Base-by-base conservation (phyloP, 2,888 invertebrate species). In the Chymomyza caudatula region DNA sequence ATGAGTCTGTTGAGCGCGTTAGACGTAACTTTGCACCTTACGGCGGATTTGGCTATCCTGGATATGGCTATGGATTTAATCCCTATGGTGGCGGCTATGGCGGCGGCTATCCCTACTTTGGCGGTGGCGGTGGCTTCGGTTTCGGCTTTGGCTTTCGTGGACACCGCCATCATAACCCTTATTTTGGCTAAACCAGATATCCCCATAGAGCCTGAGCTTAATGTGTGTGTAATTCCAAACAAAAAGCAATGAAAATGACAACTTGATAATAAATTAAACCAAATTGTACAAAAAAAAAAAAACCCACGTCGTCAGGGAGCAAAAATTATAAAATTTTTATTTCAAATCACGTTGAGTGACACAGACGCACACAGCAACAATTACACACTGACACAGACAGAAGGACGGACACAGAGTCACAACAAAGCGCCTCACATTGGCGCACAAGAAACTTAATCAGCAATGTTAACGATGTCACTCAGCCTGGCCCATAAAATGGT, bases 371-470 rank as follows among this genome's bases (percentile, higher is more conserved):
- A 49, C 17, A 49, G 19, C 15, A 60, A 43, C 56, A 70, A 5
- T 37, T 13, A 37, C 37, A 15, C 20, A 25, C 51, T 29, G 56
- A 25, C 37, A 51, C 37, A 37, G 23, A 23, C 53, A 29, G 53
- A 4, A 47, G 15, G 19, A 43, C 54, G 15, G 55, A 17, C 49
- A 37, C 15, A 22, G n/a, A 47, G 2, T 20, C 19, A 51, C 19
- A 19, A 20, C 19, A 51, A 47, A 47, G 15, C 15, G 47, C 47
- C 47, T 64, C 63, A 77, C 73, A 83, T 37, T 37, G 29, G 5
- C 8, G 87, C 84, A 87, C 87, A 87, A 87, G 77, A 86, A 87
- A 87, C 80, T 82, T 88, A 87, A 88, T 88, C 86, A 86, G 87
- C 73, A 73, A 79, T 88, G 87, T 85, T 88, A 87, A 83, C 87